Evolutionary conservation across 2,888 invertebrate species (phyloP), one percentile per base, ranked within the genome.

Genomic region (Loripinus fragilis): DNA sequence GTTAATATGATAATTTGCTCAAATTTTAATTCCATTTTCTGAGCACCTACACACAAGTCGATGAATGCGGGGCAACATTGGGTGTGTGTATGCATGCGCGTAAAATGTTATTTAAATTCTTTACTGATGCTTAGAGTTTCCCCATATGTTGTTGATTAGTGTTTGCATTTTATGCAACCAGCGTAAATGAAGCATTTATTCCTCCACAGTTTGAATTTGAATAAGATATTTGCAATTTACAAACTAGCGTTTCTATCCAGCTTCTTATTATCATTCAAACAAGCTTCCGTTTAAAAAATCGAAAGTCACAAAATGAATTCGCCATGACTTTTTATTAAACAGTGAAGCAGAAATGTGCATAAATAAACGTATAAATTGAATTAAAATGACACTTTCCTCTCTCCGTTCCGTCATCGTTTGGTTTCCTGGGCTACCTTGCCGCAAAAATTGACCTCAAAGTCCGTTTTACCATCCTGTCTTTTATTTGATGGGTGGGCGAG

Each of bases 151-250:
- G 71, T 72, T 71, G 76, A 80, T 78, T 71, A 50, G 69, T 78
- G 80, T 83, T 83, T 83, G 80, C 83, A 83, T 80, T 83, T 83
- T 80, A 78, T 80, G 78, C 80, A 80, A 78, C 67, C 60, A 74
- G 30, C 35, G 64, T 67, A 76, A 83, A 83, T 83, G 78, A 78
- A 78, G 78, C 83, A 74, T 75, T 65, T 3, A n/a, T 7, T 60
- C 33, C 33, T 30, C 33, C 17, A 60, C 30, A 60, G 60, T 60
- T 30, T 60, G 60, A 60, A 60, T 60, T 60, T 60, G 60, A 60
- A 60, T 60, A 33, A 30, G 60, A 17, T 60, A 33, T 20, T 23
- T 60, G 60, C 33, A 30, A 60, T 60, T 17, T 30, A 33, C 23
- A 55, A 60, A 60, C 30, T 33, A 1, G 20, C 28, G 23, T 60